A percentile compares a stretch with the other conserved stretches of the same genome.
Conservation (phyloP, 2,113 vertebrate species). For the Cyphomyrus plagiostoma region DNA sequence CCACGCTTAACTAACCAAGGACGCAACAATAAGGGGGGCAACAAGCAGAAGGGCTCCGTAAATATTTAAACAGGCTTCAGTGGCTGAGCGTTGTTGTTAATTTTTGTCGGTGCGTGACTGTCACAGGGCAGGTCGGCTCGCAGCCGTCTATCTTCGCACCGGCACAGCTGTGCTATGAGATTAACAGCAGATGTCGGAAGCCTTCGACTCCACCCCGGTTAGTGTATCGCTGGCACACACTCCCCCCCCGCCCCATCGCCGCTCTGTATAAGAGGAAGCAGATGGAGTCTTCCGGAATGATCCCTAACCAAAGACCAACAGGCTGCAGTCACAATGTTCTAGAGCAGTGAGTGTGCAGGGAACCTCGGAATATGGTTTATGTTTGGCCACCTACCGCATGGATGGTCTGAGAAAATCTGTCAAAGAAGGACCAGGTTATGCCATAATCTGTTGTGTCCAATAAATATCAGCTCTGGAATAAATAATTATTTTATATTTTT, state of each 20-base stretch:
- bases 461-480: not conserved
- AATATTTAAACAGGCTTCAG: not conserved
- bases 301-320: not conserved
- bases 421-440: too few relatives aligned
- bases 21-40: not conserved
- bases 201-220: not conserved
- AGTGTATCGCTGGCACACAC: not conserved
- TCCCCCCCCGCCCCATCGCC: not conserved
- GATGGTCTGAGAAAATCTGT: not conserved
- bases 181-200: not conserved
- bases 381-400: not conserved
- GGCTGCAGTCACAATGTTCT: not conserved
- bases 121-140: not conserved
- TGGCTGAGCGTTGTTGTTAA: not conserved
- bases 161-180: not conserved
- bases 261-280: not conserved
- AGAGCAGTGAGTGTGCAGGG: not conserved
- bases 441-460: not conserved
- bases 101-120: not conserved
- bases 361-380: not conserved
- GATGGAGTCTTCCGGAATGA: not conserved
- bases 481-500: not conserved
- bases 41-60: not conserved
- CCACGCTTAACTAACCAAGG: not conserved
- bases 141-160: not conserved